Evolutionary conservation across 2,113 vertebrate genomes (phyloP).

Genomic region (Coturnix japonica): DNA sequence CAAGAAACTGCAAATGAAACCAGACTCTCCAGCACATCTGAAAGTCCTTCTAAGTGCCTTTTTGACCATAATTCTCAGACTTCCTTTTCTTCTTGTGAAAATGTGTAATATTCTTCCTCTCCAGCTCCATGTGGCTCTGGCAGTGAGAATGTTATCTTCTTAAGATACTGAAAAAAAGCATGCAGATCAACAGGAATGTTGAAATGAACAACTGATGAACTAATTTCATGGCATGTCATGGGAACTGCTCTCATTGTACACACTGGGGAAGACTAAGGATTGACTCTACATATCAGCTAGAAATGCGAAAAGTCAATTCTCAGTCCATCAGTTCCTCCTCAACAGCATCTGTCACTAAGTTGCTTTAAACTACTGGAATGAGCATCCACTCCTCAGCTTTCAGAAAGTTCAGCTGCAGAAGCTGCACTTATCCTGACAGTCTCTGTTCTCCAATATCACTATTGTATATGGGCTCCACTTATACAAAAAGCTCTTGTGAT

Average conservation of each 20-base stretch:
- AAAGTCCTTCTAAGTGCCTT: neutral
- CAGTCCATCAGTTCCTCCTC: fast-evolving
- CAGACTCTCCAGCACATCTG: neutral
- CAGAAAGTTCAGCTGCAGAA: neutral
- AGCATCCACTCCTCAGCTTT: neutral
- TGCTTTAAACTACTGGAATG: neutral
- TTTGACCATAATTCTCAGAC: neutral
- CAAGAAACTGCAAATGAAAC: neutral
- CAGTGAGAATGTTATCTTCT: neutral
- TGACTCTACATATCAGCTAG: neutral
- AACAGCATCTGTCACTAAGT: neutral
- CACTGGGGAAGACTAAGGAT: neutral
- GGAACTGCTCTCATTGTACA: neutral
- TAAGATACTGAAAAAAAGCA: neutral
- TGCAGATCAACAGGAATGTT: neutral
- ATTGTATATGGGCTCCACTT: neutral
- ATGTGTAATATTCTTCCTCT: neutral
- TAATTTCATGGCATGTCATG: neutral
- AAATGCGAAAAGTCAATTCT: neutral
- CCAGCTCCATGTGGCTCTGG: neutral
- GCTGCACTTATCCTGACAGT: neutral
- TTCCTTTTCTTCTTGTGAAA: neutral
- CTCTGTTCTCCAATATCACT: neutral
- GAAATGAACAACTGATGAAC: neutral
- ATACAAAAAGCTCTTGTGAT: neutral